Evolutionary conservation across 2,888 invertebrate genomes (phyloP).

Genomic region (Platynereis dumerilii): DNA sequence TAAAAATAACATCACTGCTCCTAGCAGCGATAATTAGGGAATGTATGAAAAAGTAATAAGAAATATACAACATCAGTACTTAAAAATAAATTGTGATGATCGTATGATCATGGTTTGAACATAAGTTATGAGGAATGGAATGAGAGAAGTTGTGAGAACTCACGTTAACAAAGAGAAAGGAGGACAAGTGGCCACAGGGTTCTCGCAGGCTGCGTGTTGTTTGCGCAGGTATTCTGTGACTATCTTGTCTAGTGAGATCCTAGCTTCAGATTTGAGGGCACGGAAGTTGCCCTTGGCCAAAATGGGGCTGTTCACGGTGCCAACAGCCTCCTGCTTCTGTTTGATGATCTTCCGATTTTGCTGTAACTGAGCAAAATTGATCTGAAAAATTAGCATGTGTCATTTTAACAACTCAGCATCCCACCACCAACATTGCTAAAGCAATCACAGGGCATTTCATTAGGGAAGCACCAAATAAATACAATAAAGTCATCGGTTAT

Average conservation of each 20-base stretch:
- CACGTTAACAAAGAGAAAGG: slow-evolving; percentile 76
- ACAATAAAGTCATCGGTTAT: no score
- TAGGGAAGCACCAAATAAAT: no score
- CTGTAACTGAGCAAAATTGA: slow-evolving; percentile 19
- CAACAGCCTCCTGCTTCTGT: slow-evolving; percentile 30
- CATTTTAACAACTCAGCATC: not conserved
- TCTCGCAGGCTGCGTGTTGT: slow-evolving; percentile 97
- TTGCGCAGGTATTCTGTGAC: slow-evolving; percentile 95
- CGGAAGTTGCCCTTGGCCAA: not conserved
- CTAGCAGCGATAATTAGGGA: no score
- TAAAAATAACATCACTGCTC: no score
- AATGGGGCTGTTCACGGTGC: slow-evolving; percentile 17
- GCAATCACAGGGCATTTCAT: no score
- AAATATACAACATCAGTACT: no score
- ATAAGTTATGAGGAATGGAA: no score
- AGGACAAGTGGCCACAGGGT: slow-evolving; percentile 97
- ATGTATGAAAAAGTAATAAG: no score
- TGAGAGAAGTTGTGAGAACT: no score
- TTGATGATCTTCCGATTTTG: slow-evolving; percentile 26
- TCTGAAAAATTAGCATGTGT: not conserved
- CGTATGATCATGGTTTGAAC: no score
- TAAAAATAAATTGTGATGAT: no score
- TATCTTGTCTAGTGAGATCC: slow-evolving; percentile 62
- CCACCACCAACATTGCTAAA: not conserved
- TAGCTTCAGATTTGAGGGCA: slow-evolving; percentile 15